Base-by-base conservation (phyloP, 2,888 invertebrate species). In the Tiliacea aurago region DNA sequence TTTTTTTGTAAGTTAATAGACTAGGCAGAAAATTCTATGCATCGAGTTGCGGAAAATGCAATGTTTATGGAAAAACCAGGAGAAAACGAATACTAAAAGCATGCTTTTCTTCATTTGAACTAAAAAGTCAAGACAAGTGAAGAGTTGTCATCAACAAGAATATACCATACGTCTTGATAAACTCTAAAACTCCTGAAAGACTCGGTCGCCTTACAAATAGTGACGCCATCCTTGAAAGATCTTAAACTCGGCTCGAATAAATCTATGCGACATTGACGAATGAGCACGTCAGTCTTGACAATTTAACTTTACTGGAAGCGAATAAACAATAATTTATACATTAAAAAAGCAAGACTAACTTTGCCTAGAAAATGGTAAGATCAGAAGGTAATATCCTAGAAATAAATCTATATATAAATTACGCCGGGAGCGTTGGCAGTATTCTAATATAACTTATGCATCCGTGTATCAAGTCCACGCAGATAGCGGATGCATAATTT, bases 401-500 rank as follows among this genome's bases (percentile, higher is more conserved):
- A 70, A 78, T 69, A 63, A 71, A 81, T 78, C 65, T 1, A 68
- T 65, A 62, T 62, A 56, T 66, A 69, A 70, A 70, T 47, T 28
- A 28, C 63, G 62, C 63, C 49, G 4, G 58, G 59, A 65, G 70
- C 64, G 64, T 65, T 72, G 76, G 76, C 67, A 81, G 45, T 58
- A 37, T 72, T 67, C 45, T 67, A 72, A 80, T 74, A 80, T 78
- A 81, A 75, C 82, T 68, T 45, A 71, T 80, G 80, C 82, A 81
- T 78, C 77, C 84, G 70, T 37, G 64, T 80, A 68, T 76, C 47
- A 73, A 69, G 61, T 66, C 63, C 65, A 13, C 20, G 37, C 47
- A 59, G 53, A 83, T 65, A 73, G 73, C 74, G 84, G 84, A 82
- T 76, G 77, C 81, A 85, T 81, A 85, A 83, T 66, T 81, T 79